Evolutionary conservation across 1,140 invertebrate species (phyloP).

Genomic region (Heterodera carotae): DNA sequence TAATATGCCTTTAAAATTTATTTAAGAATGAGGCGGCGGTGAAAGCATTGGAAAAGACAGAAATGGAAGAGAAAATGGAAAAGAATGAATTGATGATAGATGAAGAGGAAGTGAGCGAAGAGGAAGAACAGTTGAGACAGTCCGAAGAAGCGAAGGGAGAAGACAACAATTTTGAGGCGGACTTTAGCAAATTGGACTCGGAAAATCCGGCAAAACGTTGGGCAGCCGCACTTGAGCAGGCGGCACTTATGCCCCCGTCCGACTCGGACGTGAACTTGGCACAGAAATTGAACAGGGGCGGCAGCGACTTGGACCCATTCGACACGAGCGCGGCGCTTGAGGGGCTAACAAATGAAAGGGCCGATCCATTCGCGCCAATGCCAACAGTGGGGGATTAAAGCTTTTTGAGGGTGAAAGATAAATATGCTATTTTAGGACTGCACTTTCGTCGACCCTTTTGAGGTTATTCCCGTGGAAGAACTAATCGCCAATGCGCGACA

Average conservation of each 20-base stretch:
- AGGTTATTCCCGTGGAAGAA: constrained; percentile 58
- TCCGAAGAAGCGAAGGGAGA: not conserved
- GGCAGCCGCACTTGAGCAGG: constrained; percentile 20
- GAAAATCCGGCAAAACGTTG: constrained; percentile 11
- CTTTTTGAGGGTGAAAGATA: not conserved
- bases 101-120: not conserved
- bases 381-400: not conserved
- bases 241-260: constrained; percentile 30
- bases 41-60: not conserved
- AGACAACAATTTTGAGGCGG: not conserved
- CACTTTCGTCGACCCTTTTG: constrained; percentile 58
- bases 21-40: not conserved
- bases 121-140: not conserved
- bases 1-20: not conserved
- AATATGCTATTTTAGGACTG: constrained; percentile 32
- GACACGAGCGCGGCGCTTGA: constrained; percentile 16
- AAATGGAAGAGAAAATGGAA: not conserved
- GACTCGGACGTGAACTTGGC: constrained; percentile 35
- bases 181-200: not conserved
- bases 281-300: not conserved
- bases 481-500: constrained; percentile 62
- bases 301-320: constrained; percentile 24
- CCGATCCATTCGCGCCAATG: constrained; percentile 42
- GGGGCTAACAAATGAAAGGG: not conserved
- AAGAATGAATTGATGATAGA: not conserved